Conservation (phyloP, 1,140 invertebrate genomes). For the Pseudobourletiella spinata region DNA sequence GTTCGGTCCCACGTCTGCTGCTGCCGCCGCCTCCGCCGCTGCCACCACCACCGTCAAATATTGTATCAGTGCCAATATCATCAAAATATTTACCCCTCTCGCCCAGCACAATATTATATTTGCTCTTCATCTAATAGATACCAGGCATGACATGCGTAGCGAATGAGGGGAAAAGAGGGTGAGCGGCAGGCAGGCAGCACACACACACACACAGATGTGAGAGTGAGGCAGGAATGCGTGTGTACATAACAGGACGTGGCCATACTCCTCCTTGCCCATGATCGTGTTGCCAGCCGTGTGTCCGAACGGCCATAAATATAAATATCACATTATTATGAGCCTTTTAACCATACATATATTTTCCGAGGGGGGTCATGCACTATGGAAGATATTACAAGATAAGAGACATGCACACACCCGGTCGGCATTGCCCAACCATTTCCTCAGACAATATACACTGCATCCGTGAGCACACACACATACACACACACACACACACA, state of each 20-base stretch:
- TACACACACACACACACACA: too few relatives aligned
- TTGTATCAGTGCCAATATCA: constrained; percentile 9
- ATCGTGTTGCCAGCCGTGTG: too few relatives aligned
- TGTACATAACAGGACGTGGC: background rate
- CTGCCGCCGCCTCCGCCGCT: too few relatives aligned
- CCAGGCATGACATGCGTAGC: background rate
- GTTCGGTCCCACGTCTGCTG: too few relatives aligned
- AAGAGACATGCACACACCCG: background rate
- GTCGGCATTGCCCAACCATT: background rate
- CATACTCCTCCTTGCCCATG: too few relatives aligned
- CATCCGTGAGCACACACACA: too few relatives aligned
- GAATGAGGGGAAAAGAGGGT: background rate
- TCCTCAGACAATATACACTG: too few relatives aligned
- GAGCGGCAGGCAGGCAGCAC: background rate
- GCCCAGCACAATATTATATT: background rate
- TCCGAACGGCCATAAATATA: background rate
- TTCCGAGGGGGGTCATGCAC: too few relatives aligned
- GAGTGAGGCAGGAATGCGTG: background rate
- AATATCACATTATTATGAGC: background rate
- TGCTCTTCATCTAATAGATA: constrained; percentile 2
- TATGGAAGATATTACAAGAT: too few relatives aligned
- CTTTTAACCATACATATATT: background rate
- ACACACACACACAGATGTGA: background rate
- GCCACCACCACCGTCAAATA: constrained; percentile 9
- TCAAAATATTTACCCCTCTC: background rate